Evolutionary conservation across 2,113 vertebrate species (phyloP), one percentile per base, ranked within the genome.

Genomic region (Dipodomys merriami): DNA sequence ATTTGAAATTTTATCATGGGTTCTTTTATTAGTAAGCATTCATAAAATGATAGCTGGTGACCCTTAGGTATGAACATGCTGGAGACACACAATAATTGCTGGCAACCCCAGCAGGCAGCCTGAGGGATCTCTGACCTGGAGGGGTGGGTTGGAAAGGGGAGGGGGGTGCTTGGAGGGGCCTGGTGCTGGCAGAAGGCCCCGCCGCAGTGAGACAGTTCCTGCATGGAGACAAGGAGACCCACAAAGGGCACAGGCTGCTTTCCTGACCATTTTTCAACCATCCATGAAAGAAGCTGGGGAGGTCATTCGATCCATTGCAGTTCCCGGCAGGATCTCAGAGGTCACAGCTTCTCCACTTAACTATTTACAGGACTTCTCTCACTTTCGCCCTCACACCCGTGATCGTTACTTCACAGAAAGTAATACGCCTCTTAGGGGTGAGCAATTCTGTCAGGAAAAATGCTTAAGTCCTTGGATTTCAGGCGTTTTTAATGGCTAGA

Each of bases 401-500:
- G 22, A 35, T 60, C 30, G 5, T 82, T 73, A 60, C 62, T 68
- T 72, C 20, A 49, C 39, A 73, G 92, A 95, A 93, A 77, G 79
- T 74, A 79, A 86, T 95, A 35, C 11, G 65, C 39, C 92, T 92
- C 94, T 69, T 27, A 46, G 85, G 90, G 71, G 7, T 35, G 62
- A 19, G 23, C 9, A 35, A 4, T 25, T 4, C 82, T 60, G 10
- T 6, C 64, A 74, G 79, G 83, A 49, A 91, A 95, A 79, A 67
- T 64, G 88, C 88, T 74, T 35, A 76, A 62, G 76, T 71, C 27
- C 88, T 97, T 93, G 49, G 74, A 67, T 97, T 96, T 85, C 92
- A 88, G 82, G 13, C 33, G 2, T 73, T 68, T 81, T 65, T 49
- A 83, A 68, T 44, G 71, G 11, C 88, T 83, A n/a, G 49, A 71